Evolutionary conservation across 2,888 invertebrate genomes (phyloP), one percentile per base, ranked within the genome.

Genomic region (Kuschelorhynchus macadamiae): DNA sequence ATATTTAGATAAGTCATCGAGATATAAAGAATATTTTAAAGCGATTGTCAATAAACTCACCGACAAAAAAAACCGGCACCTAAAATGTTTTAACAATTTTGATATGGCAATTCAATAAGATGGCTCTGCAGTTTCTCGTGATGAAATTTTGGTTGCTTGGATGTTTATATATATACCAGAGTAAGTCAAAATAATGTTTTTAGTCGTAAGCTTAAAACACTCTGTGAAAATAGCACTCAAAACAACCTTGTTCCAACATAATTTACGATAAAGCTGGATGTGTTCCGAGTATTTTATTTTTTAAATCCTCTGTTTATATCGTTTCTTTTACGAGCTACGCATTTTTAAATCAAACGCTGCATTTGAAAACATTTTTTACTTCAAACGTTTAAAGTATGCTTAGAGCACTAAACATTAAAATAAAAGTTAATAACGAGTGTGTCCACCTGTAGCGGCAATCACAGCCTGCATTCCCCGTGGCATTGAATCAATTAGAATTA

Each of bases 251-350:
- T 36, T 12, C 11, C 11, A 36, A 11, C 3, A 36, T 36, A 11
- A 11, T 36, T 36, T 36, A 36, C 3, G 36, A 36, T 36, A 36
- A 36, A 36, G 12, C 36, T 36, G n/a, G n/a, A n/a, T n/a, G n/a
- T n/a, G 36, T 11, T 36, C 36, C 36, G 36, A 36, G 36, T 3
- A 36, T 36, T 36, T 11, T 36, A 11, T 3, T 7, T 36, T 36
- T 36, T 36, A 36, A 36, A n/a, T 36, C 11, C 2, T 36, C 36
- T 36, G 25, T 3, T 7, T 25, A 25, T 25, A 3, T 25, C 25
- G 3, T n/a, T 36, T 11, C 12, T 12, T 36, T 36, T 36, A 36
- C 11, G 36, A 36, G 36, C 36, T 36, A 36, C 12, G 11, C 36
- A 36, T 36, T 36, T 25, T 25, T 25, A 25, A 25, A 25, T 25